These are phyloP conservation scores for Calameuta idolon DNA, from an alignment of 2,888 invertebrate genomes.

Conservation along the genomic window DNA sequence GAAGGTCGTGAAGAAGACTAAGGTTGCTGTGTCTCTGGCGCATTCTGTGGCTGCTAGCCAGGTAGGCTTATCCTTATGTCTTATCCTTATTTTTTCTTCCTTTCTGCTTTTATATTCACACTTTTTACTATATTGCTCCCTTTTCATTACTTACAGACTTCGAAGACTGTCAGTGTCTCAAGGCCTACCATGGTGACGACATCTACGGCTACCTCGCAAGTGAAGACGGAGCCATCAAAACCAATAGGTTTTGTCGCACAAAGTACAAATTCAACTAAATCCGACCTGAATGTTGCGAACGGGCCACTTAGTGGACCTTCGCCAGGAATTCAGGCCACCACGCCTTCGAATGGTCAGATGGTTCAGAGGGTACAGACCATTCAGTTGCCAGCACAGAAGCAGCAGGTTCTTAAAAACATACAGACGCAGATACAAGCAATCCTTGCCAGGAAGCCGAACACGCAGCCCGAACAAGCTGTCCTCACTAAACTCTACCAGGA, in stretches of 20 bases:
- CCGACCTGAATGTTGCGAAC: slow-evolving; percentile 54
- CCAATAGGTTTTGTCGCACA: slow-evolving; percentile 48
- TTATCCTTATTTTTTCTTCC: background rate
- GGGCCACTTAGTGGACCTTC: slow-evolving; percentile 48
- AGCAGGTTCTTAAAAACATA: slow-evolving; percentile 69
- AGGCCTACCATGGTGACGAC: slow-evolving; percentile 48
- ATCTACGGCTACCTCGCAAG: slow-evolving; percentile 34
- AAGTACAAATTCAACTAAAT: slow-evolving; percentile 52
- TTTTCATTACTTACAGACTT: slow-evolving; percentile 39
- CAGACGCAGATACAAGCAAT: slow-evolving; percentile 76
- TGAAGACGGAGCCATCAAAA: slow-evolving; percentile 48
- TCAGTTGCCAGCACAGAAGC: slow-evolving; percentile 80
- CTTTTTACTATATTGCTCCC: slow-evolving; percentile 1
- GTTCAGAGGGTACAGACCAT: slow-evolving; percentile 78
- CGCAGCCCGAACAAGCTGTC: slow-evolving; percentile 70
- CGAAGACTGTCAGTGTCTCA: slow-evolving; percentile 49
- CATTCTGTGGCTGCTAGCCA: slow-evolving; percentile 46
- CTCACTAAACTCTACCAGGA: slow-evolving; percentile 75
- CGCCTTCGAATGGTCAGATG: slow-evolving; percentile 58
- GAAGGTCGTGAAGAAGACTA: slow-evolving; percentile 57
- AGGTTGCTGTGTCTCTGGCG: slow-evolving; percentile 45
- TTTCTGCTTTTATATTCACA: background rate
- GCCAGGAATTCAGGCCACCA: slow-evolving; percentile 43
- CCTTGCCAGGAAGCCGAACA: slow-evolving; percentile 69
- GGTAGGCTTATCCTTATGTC: slow-evolving; percentile 24